These are phyloP conservation scores for Nasonia oneida DNA, from an alignment of 2,888 invertebrate genomes.

Conservation along the genomic window DNA sequence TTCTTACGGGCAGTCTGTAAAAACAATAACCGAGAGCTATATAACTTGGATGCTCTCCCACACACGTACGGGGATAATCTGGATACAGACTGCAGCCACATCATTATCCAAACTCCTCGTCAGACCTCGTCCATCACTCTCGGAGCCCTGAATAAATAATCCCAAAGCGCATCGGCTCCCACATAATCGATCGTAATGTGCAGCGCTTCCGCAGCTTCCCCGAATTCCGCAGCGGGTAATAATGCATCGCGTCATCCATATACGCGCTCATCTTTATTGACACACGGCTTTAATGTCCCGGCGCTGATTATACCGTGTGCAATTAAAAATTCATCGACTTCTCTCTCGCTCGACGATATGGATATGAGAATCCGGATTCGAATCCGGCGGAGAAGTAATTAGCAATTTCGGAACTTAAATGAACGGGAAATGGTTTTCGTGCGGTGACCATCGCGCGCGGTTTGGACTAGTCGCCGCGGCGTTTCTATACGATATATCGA, in stretches of 20 bases:
- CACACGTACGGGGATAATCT: no score
- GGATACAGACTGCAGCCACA: no score
- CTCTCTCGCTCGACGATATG: not conserved
- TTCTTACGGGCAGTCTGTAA: no score
- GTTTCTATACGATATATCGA: not conserved
- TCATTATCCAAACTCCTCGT: not conserved
- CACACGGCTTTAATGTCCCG: not conserved
- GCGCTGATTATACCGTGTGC: not conserved
- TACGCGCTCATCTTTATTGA: not conserved
- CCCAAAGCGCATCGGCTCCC: not conserved
- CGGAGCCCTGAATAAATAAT: not conserved
- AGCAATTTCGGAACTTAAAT: slow-evolving; percentile 55
- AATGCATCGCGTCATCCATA: not conserved
- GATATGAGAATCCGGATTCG: slow-evolving; percentile 15
- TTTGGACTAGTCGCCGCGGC: not conserved
- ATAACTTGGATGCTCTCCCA: no score
- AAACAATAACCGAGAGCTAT: no score
- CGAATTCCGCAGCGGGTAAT: not conserved
- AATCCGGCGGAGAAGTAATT: slow-evolving; percentile 43
- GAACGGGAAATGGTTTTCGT: slow-evolving; percentile 55
- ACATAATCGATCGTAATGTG: not conserved
- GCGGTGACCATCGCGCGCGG: slow-evolving; percentile 7
- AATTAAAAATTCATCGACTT: slow-evolving; percentile 23
- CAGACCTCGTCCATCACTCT: not conserved
- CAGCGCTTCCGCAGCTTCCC: not conserved